Base-by-base conservation (phyloP, 1,140 invertebrate species). In the Diabrotica virgifera region DNA sequence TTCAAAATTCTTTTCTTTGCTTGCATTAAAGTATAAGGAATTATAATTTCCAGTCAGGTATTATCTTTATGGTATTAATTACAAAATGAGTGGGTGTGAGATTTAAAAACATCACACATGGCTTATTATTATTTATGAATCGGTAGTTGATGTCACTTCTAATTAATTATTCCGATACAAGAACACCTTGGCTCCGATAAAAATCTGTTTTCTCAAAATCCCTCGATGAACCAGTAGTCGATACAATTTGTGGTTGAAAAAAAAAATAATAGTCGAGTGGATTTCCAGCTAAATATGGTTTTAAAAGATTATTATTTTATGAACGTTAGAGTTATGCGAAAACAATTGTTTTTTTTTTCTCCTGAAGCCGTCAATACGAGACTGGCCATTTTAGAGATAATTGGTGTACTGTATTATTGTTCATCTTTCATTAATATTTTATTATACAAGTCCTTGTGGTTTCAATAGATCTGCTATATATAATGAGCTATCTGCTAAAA, bases 21-120 rank as follows among this genome's bases (percentile, higher is more conserved):
- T 46, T 46, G 40, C 40, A 46, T 14, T 55, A 55, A 14, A 24
- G 13, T 10, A 14, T 55, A 24, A 6, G 53, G 35, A 55, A 55
- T 55, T 55, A 55, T 55, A 55, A 55, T 55, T 55, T 55, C 53
- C 53, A 55, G 53, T 55, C 53, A 55, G 53, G 53, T 24, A 55
- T 55, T 55, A 55, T 55, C 53, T 55, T 55, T 55, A 55, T 14
- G 13, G 53, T 55, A 55, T 55, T 55, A 55, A 55, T 55, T 55
- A 55, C 53, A 55, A 24, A 55, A 55, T 36, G 11, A n/a, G 53
- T 55, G 35, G 53, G 53, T 55, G 53, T 55, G 53, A 13, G 53
- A 55, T 36, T 55, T 36, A 24, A 55, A 55, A 46, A 46, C 40
- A 10, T n/a, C n/a, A 46, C 40, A 46, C n/a, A 46, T 2, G 40